Base-by-base conservation (phyloP, 2,113 vertebrate genomes). In the Rynchops niger region DNA sequence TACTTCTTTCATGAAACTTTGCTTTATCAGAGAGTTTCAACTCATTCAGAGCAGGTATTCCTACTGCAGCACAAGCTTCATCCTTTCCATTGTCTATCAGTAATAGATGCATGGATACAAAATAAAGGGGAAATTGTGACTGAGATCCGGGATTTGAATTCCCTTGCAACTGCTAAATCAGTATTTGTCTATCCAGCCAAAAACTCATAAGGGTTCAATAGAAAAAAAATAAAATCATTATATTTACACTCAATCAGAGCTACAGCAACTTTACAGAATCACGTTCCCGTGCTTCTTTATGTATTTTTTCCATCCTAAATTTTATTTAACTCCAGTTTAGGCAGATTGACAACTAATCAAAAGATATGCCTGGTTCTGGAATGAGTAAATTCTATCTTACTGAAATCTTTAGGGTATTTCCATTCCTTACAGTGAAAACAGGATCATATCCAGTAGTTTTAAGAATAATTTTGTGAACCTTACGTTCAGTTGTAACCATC, bases 141-240 rank as follows among this genome's bases (percentile, higher is more conserved):
- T 43, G 19, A 87, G 52, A 63, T 20, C 13, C 2, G 3, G 27
- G 52, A 56, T 71, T 96, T 91, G 4, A 93, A 87, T 82, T 76
- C 36, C 14, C 65, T 77, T 66, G 59, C 50, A 86, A 95, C 55
- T 82, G 62, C 40, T 80, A 78, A 94, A 83, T 92, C 79, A 73
- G 10, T 94, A 96, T 77, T 93, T 92, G 30, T 78, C 92, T 90
- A 86, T 79, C 53, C 66, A 85, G 61, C 19, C 43, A 77, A 90
- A 92, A 76, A 45, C 43, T 82, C 47, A 14, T 23, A 34, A 72
- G 6, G 8, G 4, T 88, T 94, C 70, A 77, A 90, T 71, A 72
- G 40, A 65, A 30, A 83, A 83, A 76, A 27, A 71, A 30, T 21
- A 30, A 62, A 78, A 65, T 22, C 69, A 76, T 6, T 77, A 2